These are phyloP conservation scores for Choristoneura fumiferana DNA, from an alignment of 1,140 invertebrate genomes.

Conservation along the genomic window DNA sequence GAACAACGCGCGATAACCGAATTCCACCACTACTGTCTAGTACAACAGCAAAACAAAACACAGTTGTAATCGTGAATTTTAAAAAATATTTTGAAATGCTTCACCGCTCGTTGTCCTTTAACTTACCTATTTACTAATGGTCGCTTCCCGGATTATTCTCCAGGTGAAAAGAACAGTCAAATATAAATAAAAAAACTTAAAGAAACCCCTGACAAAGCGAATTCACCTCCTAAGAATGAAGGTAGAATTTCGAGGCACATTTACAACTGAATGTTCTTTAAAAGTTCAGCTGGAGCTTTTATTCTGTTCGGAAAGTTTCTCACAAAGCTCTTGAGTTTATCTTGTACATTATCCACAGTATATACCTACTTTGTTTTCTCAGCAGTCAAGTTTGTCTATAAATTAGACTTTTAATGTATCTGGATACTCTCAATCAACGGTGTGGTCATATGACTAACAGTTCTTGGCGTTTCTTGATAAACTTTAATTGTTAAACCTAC, in stretches of 20 bases:
- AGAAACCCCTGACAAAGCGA: background rate
- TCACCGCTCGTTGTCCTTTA: no score
- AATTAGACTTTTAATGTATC: background rate
- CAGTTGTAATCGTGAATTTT: no score
- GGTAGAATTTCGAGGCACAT: background rate
- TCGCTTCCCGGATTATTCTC: background rate
- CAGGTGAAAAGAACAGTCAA: background rate
- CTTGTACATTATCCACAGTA: constrained; percentile 13
- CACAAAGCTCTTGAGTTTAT: constrained; percentile 12
- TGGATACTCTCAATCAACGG: constrained; percentile 7
- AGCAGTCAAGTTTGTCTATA: constrained; percentile 10
- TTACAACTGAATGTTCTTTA: constrained; percentile 7
- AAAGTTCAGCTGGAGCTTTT: constrained; percentile 12
- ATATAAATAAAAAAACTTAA: constrained; percentile 9
- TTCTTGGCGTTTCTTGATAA: no score
- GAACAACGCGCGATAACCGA: no score
- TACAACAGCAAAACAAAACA: no score
- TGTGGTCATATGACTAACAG: no score
- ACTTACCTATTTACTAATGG: background rate
- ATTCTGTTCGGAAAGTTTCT: constrained; percentile 2
- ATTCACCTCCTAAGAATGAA: constrained; percentile 1
- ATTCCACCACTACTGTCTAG: no score
- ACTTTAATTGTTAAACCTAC: no score
- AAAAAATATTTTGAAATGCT: no score
- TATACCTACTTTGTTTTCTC: constrained; percentile 4